A percentile compares a stretch with the other conserved stretches of the same genome.
Evolutionary conservation across 2,113 vertebrate species (phyloP).

Genomic region (human): DNA sequence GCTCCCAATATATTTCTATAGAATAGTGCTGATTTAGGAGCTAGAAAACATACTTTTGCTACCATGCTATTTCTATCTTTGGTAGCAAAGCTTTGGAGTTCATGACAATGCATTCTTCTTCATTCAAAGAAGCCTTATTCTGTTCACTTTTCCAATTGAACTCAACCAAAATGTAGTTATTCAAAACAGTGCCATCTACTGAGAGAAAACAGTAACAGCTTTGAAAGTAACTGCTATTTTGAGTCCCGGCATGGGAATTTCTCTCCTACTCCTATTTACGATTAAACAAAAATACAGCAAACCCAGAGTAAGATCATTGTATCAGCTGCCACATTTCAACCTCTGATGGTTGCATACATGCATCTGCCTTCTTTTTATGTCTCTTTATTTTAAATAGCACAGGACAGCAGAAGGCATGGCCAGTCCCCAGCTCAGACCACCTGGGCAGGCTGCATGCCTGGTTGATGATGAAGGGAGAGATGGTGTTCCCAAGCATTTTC

Average conservation of each 20-base stretch:
- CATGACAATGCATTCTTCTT: background rate
- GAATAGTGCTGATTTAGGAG: background rate
- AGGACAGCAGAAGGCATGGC: background rate
- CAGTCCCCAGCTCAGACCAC: no score
- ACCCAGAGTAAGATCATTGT: background rate
- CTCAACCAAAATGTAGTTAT: background rate
- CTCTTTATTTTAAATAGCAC: no score
- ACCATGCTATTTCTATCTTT: background rate
- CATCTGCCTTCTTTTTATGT: background rate
- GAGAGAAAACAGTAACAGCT: background rate
- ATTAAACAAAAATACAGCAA: background rate
- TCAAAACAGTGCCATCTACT: slow-evolving; percentile 47
- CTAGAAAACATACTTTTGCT: background rate
- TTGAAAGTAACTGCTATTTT: background rate
- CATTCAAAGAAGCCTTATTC: background rate
- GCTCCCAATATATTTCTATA: background rate
- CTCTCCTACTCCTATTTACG: background rate
- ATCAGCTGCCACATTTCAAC: background rate
- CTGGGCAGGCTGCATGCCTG: background rate
- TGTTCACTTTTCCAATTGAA: background rate
- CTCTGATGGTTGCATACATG: accelerated
- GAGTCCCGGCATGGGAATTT: background rate
- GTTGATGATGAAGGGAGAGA: background rate
- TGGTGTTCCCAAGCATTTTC: background rate
- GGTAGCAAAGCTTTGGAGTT: background rate